phyloP scores from a whole-genome alignment of 2,797 vertebrate genomes.

The Catharus ustulatus region DNA sequence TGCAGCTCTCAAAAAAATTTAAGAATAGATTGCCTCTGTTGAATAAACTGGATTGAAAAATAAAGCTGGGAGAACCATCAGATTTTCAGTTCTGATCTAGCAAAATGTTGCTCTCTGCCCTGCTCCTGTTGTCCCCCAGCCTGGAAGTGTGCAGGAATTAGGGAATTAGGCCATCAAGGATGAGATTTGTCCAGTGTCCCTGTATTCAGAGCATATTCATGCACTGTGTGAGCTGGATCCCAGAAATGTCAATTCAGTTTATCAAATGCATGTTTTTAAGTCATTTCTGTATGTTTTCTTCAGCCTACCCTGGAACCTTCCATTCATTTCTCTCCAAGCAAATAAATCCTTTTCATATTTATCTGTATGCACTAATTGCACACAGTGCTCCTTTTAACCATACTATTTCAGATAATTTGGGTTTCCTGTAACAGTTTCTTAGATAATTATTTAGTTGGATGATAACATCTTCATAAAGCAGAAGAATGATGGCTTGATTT shows the following conservation, averaged over 20 bases:
- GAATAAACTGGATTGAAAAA: not conserved
- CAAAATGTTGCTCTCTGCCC: not conserved
- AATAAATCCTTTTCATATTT: not conserved
- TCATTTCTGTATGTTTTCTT: not conserved
- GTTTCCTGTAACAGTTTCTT: not conserved
- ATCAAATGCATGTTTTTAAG: not conserved
- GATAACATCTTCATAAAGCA: not conserved
- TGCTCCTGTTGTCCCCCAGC: accelerated
- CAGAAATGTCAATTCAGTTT: not conserved
- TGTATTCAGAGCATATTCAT: not conserved
- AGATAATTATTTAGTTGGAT: not conserved
- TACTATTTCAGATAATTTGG: not conserved
- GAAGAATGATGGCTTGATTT: not conserved
- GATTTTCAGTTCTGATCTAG: not conserved
- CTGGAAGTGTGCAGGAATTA: not conserved
- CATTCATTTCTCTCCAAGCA: not conserved
- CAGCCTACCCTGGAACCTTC: not conserved
- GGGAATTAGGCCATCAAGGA: not conserved
- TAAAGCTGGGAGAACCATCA: not conserved
- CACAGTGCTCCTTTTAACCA: not conserved
- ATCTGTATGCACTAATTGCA: not conserved
- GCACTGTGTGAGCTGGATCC: not conserved
- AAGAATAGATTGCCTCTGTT: not conserved
- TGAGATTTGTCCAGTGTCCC: not conserved
- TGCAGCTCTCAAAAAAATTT: not conserved